phyloP scores from a whole-genome alignment of 2,888 invertebrate genomes.

The Dusona sp. region DNA sequence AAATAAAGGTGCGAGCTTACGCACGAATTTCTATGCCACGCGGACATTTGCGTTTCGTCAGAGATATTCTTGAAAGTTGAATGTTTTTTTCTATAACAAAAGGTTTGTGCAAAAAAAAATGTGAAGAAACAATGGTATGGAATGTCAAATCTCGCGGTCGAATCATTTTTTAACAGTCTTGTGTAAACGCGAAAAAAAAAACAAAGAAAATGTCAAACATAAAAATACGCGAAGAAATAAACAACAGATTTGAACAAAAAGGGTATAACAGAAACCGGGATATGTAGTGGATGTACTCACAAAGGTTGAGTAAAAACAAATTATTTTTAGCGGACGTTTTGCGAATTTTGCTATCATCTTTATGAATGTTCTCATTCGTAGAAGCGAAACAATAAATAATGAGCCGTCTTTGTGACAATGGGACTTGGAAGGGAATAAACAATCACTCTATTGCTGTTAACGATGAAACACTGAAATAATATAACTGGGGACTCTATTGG shows the following conservation, averaged over 20 bases:
- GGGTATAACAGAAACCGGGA: not conserved
- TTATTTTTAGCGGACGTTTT: constrained; percentile 77
- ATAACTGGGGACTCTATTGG: not conserved
- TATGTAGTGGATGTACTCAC: not conserved
- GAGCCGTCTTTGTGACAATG: not conserved
- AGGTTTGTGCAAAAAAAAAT: not conserved
- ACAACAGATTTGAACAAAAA: not conserved
- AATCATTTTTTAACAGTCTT: not conserved
- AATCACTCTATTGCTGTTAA: not conserved
- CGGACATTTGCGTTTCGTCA: constrained; percentile 9
- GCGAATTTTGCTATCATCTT: constrained; percentile 24
- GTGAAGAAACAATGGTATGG: not conserved
- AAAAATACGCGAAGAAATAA: not conserved
- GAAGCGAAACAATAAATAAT: not conserved
- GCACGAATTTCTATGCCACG: constrained; percentile 12
- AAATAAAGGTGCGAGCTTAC: constrained; percentile 58
- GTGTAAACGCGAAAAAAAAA: not conserved
- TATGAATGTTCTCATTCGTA: not conserved
- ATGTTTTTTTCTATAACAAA: not conserved
- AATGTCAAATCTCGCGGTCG: not conserved
- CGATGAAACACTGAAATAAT: not conserved
- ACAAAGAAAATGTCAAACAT: not conserved
- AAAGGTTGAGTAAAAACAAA: constrained; percentile 74
- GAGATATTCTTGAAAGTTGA: constrained; percentile 45
- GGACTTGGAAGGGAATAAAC: not conserved